Base-by-base conservation (phyloP, 1,140 invertebrate species). In the Nasonia longicornis region DNA sequence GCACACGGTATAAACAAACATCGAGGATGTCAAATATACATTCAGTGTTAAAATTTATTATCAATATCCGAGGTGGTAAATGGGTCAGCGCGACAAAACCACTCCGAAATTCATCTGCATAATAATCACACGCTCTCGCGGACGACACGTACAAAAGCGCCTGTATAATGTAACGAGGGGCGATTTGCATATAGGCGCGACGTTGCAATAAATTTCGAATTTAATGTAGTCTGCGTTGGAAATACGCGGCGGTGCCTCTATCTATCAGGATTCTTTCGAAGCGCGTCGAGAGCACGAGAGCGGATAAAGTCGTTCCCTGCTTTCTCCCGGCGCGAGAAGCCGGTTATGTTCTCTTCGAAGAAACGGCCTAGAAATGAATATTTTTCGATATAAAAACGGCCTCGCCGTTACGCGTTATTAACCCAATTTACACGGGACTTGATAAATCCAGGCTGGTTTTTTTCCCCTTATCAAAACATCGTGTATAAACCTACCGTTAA, bases 281-380 rank as follows among this genome's bases (percentile, higher is more conserved):
- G 63, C 22, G 1, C 6, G 31, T 0, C 3, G 38, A 79, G 11
- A 12, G 35, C 29, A 8, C 42, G 26, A 20, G 48, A 35, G 42
- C 26, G 42, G 79, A 75, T 80, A 80, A 80, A 69, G 64, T 31
- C 16, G n/a, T 26, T 75, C 29, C 42, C 79, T 80, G 69, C 70
- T 67, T 29, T 67, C 22, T 31, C 29, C 31, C 66, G 6, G 38
- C 38, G 26, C 29, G 66, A 29, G 16, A n/a, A 58, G 52, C 20
- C 45, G 4, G 20, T 58, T 20, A 20, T n/a, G 20, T n/a, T n/a
- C 12, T 48, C 45, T 58, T 20, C 4, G 16, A 58, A 58, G 52
- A 58, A 58, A n/a, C 16, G 52, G 7, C 14, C 52, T 58, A 58
- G 20, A 20, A 52, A 52, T 52, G 16, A 14, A 52, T 26, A 26